Evolutionary conservation across 2,797 vertebrate species (phyloP).

Genomic region (Tauraco hartlaubi): DNA sequence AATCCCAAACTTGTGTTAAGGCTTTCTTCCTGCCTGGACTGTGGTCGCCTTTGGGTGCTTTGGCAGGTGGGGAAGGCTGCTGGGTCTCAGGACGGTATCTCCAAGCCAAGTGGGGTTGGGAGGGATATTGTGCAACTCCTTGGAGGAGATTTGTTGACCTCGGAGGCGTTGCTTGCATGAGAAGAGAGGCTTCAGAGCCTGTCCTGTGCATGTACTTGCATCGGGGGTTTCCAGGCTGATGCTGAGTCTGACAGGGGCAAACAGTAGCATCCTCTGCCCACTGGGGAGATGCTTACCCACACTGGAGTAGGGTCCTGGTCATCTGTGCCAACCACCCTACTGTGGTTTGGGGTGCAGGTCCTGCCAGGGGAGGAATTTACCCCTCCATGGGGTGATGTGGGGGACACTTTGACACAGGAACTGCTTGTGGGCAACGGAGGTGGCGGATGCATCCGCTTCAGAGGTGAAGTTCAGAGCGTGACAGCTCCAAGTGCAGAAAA

Average conservation of each 20-base stretch:
- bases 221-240: not conserved
- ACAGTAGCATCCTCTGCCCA: not conserved
- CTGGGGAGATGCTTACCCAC: not conserved
- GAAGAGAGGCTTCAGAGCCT: not conserved
- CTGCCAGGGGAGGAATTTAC: not conserved
- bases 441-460: not conserved
- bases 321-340: not conserved
- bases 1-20: too few relatives aligned
- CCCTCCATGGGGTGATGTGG: accelerated
- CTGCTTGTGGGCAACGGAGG: accelerated
- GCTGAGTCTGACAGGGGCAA: not conserved
- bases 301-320: not conserved
- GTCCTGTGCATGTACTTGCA: not conserved
- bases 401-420: not conserved
- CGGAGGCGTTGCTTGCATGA: not conserved
- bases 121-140: not conserved
- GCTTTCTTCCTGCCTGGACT: not conserved
- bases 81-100: not conserved
- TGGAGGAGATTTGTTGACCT: not conserved
- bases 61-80: not conserved
- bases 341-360: not conserved
- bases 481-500: not conserved
- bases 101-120: not conserved
- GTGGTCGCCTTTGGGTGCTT: not conserved
- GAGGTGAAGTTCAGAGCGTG: not conserved